Base-by-base conservation (phyloP, 1,140 invertebrate species). In the Pseudomyrmex gracilis region DNA sequence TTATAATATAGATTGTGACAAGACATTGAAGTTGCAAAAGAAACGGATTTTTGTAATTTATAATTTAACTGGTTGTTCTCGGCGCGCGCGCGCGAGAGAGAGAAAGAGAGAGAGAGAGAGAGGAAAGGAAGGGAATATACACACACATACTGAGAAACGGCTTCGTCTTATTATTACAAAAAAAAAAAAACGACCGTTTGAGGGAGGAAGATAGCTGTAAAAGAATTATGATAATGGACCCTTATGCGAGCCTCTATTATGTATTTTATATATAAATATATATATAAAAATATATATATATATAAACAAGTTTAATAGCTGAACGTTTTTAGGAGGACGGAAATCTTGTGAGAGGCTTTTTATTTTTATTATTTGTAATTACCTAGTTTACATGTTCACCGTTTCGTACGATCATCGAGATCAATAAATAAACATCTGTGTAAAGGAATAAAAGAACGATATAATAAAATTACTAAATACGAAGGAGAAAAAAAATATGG, bases 311-410 rank as follows among this genome's bases (percentile, higher is more conserved):
- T 91, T 90, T 89, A 90, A 91, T 91, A 89, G 90, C 89, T 90
- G 68, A 85, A 89, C 86, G 84, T 92, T 93, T 92, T 93, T 89
- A 89, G 90, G 73, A 90, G 87, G 89, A 89, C 68, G 86, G 85
- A 89, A 84, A 91, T 92, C 89, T 93, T 92, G 89, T 89, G 90
- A 92, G 92, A 93, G 92, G 92, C 92, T 93, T 93, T 94, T 92
- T 92, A 93, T 91, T 93, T 93, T 92, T 92, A 92, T 92, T 91
- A 91, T 93, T 93, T 93, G 92, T 91, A 93, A 93, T 93, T 92
- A 92, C 82, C 88, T 93, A 93, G 89, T 92, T 93, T 92, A 89
- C 91, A 93, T 92, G 90, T 92, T 92, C 88, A 88, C 89, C 90
- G 87, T 93, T 92, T 93, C 90, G 87, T 93, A 92, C 90, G 89